Base-by-base conservation (phyloP, 2,888 invertebrate species). In the Entomobrya proxima region DNA sequence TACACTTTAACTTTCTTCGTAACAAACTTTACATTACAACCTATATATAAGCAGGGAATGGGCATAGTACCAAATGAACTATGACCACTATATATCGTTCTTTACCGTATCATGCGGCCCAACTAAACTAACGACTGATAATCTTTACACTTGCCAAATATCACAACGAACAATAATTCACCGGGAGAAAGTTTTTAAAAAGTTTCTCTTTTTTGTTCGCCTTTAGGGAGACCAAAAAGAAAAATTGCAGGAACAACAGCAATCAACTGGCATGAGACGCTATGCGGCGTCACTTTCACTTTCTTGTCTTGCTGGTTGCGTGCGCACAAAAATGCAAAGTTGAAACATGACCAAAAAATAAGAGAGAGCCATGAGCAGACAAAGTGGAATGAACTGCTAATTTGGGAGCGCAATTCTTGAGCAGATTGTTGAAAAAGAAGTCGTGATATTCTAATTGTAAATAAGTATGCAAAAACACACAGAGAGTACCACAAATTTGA, bases 91-190 rank as follows among this genome's bases (percentile, higher is more conserved):
- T 47, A 55, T 37, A 52, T 24, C 1, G 55, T 55, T 18, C 7
- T 18, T 7, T 18, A n/a, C 18, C 30, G 52, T 32, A 52, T 21
- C 35, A 30, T 52, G 52, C 52, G 13, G 18, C 21, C 44, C 24
- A 40, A n/a, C n/a, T n/a, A 61, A 74, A 18, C 32, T 21, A 78
- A 61, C 69, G 50, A 78, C 69, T 78, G 84, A 72, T 83, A 83
- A 83, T 84, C 84, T 84, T 77, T 84, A 69, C 72, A 83, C 52
- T 84, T 84, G 84, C 84, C 84, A 84, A 84, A 84, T 78, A 78
- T 84, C 72, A 50, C 21, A 47, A 52, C 11, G 84, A 84, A 58
- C 84, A 84, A 84, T 84, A 84, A 84, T 78, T 84, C 84, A 84
- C 84, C 21, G 40, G 13, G 78, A 69, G n/a, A 76, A 78, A 82